Evolutionary conservation across 2,797 vertebrate species (phyloP).

Genomic region (Paramormyrops hopkinsi): DNA sequence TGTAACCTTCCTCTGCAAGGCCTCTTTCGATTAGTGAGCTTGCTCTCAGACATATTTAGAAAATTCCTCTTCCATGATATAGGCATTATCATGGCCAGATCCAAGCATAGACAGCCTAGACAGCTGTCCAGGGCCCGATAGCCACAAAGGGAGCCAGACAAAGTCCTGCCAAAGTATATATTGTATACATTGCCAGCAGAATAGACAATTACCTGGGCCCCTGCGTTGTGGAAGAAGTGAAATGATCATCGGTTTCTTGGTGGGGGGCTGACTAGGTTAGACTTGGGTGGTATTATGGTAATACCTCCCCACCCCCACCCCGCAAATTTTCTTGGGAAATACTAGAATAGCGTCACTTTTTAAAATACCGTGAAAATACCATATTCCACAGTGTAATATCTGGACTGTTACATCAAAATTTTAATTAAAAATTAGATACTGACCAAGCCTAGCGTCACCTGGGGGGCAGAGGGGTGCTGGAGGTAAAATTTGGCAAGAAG

Average conservation of each 20-base stretch:
- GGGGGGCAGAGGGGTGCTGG: not conserved
- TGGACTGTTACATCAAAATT: not conserved
- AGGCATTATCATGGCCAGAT: not conserved
- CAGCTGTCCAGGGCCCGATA: not conserved
- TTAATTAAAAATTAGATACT: not conserved
- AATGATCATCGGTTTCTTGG: not conserved
- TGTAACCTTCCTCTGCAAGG: not conserved
- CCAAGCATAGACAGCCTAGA: not conserved
- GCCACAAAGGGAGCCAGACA: not conserved
- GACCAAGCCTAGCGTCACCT: not conserved
- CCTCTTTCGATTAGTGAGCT: not conserved
- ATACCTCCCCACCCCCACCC: not conserved
- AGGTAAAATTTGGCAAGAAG: not conserved
- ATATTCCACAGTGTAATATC: not conserved
- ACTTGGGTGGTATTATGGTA: not conserved
- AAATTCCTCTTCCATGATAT: not conserved
- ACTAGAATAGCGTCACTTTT: not conserved
- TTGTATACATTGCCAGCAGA: not conserved
- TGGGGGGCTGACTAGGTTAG: not conserved
- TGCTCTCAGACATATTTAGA: not conserved
- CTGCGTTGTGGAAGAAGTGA: not conserved
- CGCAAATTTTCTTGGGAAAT: not conserved
- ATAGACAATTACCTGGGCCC: not conserved
- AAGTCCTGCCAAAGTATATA: not conserved
- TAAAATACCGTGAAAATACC: not conserved